Evolutionary conservation across 2,113 vertebrate species (phyloP), one percentile per base, ranked within the genome.

Genomic region (Strigops habroptila): DNA sequence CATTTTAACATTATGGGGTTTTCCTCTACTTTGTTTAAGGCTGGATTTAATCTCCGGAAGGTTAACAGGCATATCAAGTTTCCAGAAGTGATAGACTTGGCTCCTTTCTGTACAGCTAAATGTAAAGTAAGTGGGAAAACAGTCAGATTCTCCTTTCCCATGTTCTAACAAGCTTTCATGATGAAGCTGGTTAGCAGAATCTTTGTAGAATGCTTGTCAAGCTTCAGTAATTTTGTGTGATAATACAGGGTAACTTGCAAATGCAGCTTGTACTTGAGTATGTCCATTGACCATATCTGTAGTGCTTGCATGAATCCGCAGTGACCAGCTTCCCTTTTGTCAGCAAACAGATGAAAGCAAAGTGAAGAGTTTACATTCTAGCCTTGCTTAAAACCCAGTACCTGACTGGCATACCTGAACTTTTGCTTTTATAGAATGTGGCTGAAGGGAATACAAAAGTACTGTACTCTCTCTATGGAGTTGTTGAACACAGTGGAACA

Each of bases 401-500:
- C 15, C 43, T 86, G 71, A 33, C 33, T 67, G 55, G 78, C 52
- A 12, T 18, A 57, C 48, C 27, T 62, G 13, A 74, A 78, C 78
- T 35, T 91, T 27, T 39, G 37, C 65, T 95, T 82, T 86, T 71
- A 15, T 82, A 99, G 99, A 98, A 98, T 1, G 97, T 99, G 51
- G 89, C 97, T 23, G 98, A 99, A 74, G 98, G 98, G 57, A 97
- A 98, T 18, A 91, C 93, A 17, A 97, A 95, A 86, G 97, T 99
- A 35, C 88, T 99, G 35, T 99, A 99, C 93, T 98, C 98, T 55
- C 98, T 99, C 46, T 99, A 99, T 18, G 99, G 99, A 30, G 97
- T 99, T 14, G 99, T 99, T 60, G 99, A 99, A 87, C 99, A 99
- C 86, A 99, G 99, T 14, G 99, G 99, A 37, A 99, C 99, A 12